phyloP scores from a whole-genome alignment of 2,113 vertebrate species.

The Nothoprocta pentlandii region DNA sequence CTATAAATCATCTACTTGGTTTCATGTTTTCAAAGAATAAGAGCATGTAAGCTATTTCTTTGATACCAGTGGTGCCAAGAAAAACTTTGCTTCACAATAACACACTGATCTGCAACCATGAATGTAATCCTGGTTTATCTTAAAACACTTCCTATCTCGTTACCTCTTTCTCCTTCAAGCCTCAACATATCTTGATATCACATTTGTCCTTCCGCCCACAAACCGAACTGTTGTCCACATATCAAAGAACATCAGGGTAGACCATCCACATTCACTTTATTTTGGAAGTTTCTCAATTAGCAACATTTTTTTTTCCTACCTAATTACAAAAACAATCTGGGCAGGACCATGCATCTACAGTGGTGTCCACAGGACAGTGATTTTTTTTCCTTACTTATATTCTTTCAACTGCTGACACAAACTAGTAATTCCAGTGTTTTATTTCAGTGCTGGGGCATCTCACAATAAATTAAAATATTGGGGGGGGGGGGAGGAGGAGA shows the following conservation, averaged over 20 bases:
- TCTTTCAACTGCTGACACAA: neutral
- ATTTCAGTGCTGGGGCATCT: neutral
- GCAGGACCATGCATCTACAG: neutral
- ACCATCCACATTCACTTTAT: neutral
- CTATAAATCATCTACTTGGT: neutral
- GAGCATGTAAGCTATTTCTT: neutral
- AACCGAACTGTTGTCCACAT: neutral
- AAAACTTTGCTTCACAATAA: neutral
- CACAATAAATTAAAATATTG: neutral
- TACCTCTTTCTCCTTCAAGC: neutral
- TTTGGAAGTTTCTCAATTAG: neutral
- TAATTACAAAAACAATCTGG: no score
- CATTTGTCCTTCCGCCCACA: neutral
- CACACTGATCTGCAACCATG: neutral
- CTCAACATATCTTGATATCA: neutral
- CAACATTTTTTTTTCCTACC: neutral
- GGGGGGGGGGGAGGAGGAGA: neutral
- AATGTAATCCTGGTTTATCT: neutral
- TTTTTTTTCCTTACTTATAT: neutral
- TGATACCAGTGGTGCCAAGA: neutral
- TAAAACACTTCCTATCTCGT: neutral
- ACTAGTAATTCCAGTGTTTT: neutral
- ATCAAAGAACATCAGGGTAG: neutral
- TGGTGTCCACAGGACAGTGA: neutral
- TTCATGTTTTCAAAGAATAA: constrained; percentile 5